phyloP scores from a whole-genome alignment of 1,140 invertebrate genomes.

The Temnothorax longispinosus region DNA sequence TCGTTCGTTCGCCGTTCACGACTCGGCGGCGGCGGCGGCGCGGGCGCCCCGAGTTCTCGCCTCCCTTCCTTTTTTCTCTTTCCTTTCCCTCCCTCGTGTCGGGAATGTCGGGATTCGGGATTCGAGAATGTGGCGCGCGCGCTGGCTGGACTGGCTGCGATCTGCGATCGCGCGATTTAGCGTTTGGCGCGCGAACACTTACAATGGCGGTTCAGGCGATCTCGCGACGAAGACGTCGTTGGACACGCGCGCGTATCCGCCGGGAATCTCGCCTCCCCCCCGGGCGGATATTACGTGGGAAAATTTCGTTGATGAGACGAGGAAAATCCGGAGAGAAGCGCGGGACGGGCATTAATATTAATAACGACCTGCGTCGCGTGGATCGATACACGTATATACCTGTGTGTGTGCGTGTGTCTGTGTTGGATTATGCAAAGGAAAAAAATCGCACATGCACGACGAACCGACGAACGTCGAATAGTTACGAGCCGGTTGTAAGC shows the following conservation, averaged over 20 bases:
- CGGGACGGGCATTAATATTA: constrained; percentile 22
- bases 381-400: neutral
- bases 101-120: neutral
- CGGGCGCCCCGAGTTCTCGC: neutral
- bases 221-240: no score
- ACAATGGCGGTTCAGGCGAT: neutral
- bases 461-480: constrained; percentile 25
- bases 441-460: constrained; percentile 31
- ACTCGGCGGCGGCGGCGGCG: neutral
- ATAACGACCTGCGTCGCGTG: neutral
- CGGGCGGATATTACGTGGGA: no score
- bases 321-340: neutral
- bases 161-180: neutral
- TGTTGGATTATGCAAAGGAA: constrained; percentile 36
- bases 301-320: neutral
- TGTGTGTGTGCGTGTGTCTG: neutral
- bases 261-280: neutral
- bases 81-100: neutral
- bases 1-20: neutral
- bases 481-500: constrained; percentile 43
- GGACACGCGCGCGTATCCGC: no score
- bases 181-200: constrained; percentile 22
- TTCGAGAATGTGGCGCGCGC: neutral
- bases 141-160: no score
- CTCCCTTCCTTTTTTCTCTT: neutral